These are phyloP conservation scores for Diadema setosum DNA, from an alignment of 35 echinoderm and acorn worm genomes.

Conservation along the genomic window DNA sequence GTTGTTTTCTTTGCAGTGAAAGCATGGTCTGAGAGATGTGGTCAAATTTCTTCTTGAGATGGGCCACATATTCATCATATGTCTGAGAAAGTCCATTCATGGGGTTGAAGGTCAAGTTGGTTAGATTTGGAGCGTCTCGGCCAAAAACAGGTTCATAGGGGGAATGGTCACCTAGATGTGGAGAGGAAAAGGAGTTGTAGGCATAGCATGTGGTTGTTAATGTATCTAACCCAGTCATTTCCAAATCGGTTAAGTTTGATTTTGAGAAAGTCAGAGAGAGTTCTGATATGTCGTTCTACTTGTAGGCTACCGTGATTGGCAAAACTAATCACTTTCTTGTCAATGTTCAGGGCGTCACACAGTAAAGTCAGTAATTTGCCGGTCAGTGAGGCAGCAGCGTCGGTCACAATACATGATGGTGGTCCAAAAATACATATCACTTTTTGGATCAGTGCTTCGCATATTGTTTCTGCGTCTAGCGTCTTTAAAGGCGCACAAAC, in stretches of 20 bases:
- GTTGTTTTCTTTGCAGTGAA: conserved; percentile 30
- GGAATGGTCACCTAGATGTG: conserved; percentile 21
- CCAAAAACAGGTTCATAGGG: conserved; percentile 50
- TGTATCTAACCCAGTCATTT: conserved; percentile 13
- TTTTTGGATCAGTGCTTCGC: conserved; percentile 11
- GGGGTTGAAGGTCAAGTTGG: conserved; percentile 32
- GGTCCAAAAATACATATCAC: conserved; percentile 13
- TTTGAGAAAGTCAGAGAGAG: background rate
- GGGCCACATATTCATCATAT: conserved; percentile 29
- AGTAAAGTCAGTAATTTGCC: too few species aligned
- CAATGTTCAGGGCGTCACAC: too few species aligned
- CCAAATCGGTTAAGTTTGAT: background rate
- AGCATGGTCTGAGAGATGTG: conserved; percentile 41
- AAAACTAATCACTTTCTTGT: too few species aligned
- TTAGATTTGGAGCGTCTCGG: conserved; percentile 16
- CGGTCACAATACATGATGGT: conserved; percentile 27
- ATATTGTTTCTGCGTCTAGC: conserved; percentile 53
- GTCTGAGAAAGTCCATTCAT: background rate
- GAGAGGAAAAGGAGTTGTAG: conserved; percentile 42
- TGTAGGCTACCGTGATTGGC: too few species aligned
- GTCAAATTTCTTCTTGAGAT: conserved; percentile 36
- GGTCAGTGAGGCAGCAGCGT: too few species aligned
- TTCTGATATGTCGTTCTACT: too few species aligned
- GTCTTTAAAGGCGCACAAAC: conserved; percentile 44
- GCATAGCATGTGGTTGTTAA: conserved; percentile 39